phyloP scores from a whole-genome alignment of 1,140 invertebrate species.

The Venustaconcha ellipsiformis region DNA sequence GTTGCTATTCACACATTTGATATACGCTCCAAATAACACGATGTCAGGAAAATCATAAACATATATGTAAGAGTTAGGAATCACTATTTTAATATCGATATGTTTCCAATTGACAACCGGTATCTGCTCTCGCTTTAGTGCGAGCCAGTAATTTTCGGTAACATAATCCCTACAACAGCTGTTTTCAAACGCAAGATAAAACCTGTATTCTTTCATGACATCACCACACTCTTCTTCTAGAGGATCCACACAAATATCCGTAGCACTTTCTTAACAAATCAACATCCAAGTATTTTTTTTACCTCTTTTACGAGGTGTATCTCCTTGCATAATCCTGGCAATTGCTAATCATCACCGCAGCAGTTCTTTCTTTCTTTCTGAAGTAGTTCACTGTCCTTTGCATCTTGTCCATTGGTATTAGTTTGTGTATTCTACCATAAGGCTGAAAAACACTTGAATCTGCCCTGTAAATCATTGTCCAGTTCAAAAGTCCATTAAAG shows the following conservation, averaged over 20 bases:
- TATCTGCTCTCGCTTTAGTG: slow-evolving; percentile 46
- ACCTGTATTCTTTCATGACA: slow-evolving; percentile 82
- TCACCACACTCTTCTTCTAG: slow-evolving; percentile 38
- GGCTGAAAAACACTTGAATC: slow-evolving; percentile 47
- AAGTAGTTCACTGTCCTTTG: neutral
- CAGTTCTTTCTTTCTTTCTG: neutral
- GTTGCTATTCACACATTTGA: too few relatives aligned
- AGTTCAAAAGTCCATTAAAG: slow-evolving; percentile 48
- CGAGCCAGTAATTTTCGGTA: slow-evolving; percentile 66
- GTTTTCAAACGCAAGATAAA: slow-evolving; percentile 75
- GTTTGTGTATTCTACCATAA: slow-evolving; percentile 33
- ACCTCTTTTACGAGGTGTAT: slow-evolving; percentile 72
- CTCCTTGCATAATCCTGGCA: slow-evolving; percentile 73
- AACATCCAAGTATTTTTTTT: slow-evolving; percentile 71
- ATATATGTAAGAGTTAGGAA: too few relatives aligned
- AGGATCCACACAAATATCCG: slow-evolving; percentile 43
- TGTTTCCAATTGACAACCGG: slow-evolving; percentile 56
- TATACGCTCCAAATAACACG: too few relatives aligned
- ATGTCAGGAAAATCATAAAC: too few relatives aligned
- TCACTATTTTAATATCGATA: slow-evolving; percentile 42
- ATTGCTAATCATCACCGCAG: slow-evolving; percentile 76
- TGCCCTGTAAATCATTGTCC: slow-evolving; percentile 51
- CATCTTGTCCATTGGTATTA: slow-evolving; percentile 2
- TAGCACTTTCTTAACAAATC: slow-evolving; percentile 76
- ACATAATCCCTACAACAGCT: slow-evolving; percentile 66